Conservation (phyloP, 2,797 vertebrate genomes). For the Gymnothorax reevesii region DNA sequence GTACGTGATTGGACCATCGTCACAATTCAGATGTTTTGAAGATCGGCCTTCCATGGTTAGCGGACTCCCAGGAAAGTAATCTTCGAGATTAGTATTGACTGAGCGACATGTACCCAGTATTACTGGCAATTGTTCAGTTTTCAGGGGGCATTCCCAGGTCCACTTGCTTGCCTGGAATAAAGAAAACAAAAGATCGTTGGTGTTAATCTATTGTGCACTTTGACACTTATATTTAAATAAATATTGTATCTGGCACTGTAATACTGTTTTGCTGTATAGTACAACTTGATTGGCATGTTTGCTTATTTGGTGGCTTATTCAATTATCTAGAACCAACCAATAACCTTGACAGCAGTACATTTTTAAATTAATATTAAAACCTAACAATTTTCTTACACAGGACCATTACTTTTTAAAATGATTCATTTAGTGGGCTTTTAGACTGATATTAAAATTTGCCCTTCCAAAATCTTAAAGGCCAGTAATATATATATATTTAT, state of each 20-base stretch:
- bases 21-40: constrained; percentile 29
- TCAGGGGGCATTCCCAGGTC: constrained; percentile 40
- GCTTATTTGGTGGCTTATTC: neutral
- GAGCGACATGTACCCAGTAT: constrained; percentile 42
- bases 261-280: neutral
- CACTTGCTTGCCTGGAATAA: neutral
- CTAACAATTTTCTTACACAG: neutral
- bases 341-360: neutral
- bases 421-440: neutral
- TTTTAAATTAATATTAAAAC: neutral
- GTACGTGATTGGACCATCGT: too few relatives aligned
- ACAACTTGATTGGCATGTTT: neutral
- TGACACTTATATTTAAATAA: neutral
- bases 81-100: constrained; percentile 70
- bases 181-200: neutral
- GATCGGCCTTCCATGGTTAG: constrained; percentile 44
- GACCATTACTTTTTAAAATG: neutral
- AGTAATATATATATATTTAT: neutral
- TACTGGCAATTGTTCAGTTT: constrained; percentile 55
- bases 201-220: neutral
- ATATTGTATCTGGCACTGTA: neutral
- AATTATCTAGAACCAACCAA: neutral
- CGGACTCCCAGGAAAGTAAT: constrained; percentile 61
- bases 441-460: neutral
- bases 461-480: too few relatives aligned